Percentiles rank a stretch among this genome's conserved stretches.
Conservation (phyloP, 2,797 vertebrate genomes). For the Chrysocyon brachyurus region DNA sequence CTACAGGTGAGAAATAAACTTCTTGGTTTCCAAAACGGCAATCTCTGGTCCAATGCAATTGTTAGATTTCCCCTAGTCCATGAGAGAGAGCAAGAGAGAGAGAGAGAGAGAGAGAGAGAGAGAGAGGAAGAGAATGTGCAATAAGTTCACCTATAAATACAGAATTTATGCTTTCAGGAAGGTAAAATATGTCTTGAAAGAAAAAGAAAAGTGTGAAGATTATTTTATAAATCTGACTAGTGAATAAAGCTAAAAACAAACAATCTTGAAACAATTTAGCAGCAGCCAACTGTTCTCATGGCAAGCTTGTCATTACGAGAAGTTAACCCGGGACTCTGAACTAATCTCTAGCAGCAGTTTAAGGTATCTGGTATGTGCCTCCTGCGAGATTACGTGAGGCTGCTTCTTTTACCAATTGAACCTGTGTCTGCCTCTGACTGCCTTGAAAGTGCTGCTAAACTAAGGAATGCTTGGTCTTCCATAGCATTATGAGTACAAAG, state of each 20-base stretch:
- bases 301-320: neutral
- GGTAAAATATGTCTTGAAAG: neutral
- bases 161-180: neutral
- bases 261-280: neutral
- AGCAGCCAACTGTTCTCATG: neutral
- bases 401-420: neutral
- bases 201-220: neutral
- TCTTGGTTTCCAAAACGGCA: neutral
- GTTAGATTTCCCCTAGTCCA: neutral
- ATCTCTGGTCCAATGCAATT: neutral
- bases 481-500: neutral
- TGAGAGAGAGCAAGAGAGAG: neutral
- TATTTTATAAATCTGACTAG: neutral
- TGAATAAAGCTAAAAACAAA: neutral
- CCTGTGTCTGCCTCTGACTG: neutral
- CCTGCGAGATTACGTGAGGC: neutral
- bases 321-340: neutral
- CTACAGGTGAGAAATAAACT: neutral
- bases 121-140: neutral
- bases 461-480: neutral
- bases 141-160: neutral
- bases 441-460: neutral
- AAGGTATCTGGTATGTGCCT: neutral
- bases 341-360: neutral
- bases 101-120: neutral